These are phyloP conservation scores for Eupleurogrammus muticus DNA, from an alignment of 2,797 vertebrate genomes.

Conservation along the genomic window DNA sequence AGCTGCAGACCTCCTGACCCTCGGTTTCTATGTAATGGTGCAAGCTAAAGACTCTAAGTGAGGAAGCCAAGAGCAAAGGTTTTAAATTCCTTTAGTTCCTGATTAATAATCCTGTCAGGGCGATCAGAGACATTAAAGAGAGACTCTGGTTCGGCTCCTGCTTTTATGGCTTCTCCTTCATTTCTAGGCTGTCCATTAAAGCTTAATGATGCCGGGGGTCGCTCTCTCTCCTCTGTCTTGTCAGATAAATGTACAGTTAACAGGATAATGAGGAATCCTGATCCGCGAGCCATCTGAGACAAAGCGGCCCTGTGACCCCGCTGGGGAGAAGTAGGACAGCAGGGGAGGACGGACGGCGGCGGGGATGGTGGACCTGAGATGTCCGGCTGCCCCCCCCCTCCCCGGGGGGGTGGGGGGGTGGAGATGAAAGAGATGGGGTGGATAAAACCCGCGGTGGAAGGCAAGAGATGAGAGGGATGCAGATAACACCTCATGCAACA, in stretches of 20 bases:
- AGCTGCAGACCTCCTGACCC: constrained; percentile 86
- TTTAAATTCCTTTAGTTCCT: constrained; percentile 92
- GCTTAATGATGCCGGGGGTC: constrained; percentile 94
- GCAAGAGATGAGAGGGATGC: constrained; percentile 74
- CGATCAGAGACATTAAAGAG: constrained; percentile 94
- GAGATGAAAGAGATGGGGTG: constrained; percentile 71
- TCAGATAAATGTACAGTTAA: constrained; percentile 98
- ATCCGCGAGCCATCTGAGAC: constrained; percentile 82
- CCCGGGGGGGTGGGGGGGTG: too few species aligned
- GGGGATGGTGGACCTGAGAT: constrained; percentile 55
- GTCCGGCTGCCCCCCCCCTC: constrained; percentile 59
- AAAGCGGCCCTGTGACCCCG: constrained; percentile 80
- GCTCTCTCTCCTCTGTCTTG: constrained; percentile 91
- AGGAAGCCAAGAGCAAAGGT: constrained; percentile 88
- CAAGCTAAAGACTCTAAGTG: constrained; percentile 84
- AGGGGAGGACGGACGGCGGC: constrained; percentile 42
- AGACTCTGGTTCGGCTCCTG: constrained; percentile 84
- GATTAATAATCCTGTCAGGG: constrained; percentile 97
- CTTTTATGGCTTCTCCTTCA: constrained; percentile 84
- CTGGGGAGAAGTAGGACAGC: constrained; percentile 64
- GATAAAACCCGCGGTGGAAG: constrained; percentile 73
- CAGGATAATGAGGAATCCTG: constrained; percentile 96
- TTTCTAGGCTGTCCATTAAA: constrained; percentile 95
- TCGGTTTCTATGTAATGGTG: constrained; percentile 82
- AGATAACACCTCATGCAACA: constrained; percentile 75